Conservation (phyloP, 2,888 invertebrate species). For the Seladonia tumulorum region DNA sequence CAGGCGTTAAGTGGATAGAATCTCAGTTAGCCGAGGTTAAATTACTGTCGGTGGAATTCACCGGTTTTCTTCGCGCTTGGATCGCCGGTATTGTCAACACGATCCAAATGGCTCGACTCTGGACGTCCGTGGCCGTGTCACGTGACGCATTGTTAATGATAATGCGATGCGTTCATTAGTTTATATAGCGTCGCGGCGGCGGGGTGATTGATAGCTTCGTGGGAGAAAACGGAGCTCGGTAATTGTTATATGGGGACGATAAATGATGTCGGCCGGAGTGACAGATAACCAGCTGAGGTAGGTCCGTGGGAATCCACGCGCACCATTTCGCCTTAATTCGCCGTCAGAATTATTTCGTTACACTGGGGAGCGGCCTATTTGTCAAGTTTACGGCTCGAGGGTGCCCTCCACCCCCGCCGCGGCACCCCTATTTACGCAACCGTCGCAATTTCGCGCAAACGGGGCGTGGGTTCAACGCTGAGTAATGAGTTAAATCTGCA, state of each 20-base stretch:
- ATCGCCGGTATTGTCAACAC: neutral
- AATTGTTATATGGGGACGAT: conserved; percentile 41
- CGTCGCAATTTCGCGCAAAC: conserved; percentile 6
- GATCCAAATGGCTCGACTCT: neutral
- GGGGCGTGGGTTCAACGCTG: conserved; percentile 9
- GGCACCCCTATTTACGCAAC: conserved; percentile 18
- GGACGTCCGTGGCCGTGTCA: neutral
- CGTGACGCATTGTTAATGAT: conserved; percentile 1
- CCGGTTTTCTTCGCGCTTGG: neutral
- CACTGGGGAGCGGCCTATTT: neutral
- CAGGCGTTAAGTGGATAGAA: conserved; percentile 12
- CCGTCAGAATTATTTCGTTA: conserved; percentile 33
- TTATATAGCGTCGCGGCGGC: neutral
- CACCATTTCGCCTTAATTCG: conserved; percentile 30
- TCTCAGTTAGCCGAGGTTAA: conserved; percentile 13
- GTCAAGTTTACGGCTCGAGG: conserved; percentile 20
- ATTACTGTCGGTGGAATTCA: neutral
- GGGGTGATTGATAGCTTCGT: conserved; percentile 34
- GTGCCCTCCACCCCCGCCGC: neutral
- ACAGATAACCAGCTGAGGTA: conserved; percentile 34
- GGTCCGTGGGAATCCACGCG: conserved; percentile 18
- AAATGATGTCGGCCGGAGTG: conserved; percentile 20
- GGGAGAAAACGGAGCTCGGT: conserved; percentile 5
- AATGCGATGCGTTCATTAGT: conserved; percentile 20
- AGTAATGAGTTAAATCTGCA: conserved; percentile 12